Base-by-base conservation (phyloP, 2,113 vertebrate species). In the Girardinichthys multiradiatus region DNA sequence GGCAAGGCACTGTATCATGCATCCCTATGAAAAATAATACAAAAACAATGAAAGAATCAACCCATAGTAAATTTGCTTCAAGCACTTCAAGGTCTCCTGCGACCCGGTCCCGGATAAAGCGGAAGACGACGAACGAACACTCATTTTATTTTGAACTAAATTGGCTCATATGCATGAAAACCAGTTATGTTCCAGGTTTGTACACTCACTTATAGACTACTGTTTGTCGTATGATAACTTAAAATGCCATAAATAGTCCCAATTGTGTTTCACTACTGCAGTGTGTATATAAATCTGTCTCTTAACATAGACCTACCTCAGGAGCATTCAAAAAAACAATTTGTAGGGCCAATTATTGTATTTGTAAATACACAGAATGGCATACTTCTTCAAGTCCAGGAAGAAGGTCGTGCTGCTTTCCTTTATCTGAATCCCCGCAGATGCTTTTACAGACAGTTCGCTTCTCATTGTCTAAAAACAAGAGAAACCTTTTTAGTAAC, bases 371-470 rank as follows among this genome's bases (percentile, higher is more conserved):
- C 2, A 57, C n/a, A 2, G 8, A 6, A 33, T 15, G 21, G 12
- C 39, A 37, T 81, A 92, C 90, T 87, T 83, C 83, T 37, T 82
- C 64, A 27, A 42, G 14, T 33, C 51, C 27, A 19, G 86, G 69
- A 27, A 82, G 74, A 59, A 82, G 29, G 28, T 89, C 83, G 13
- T 74, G 57, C 6, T 68, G 81, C 27, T 70, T 65, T 21, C 82
- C 70, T 17, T 24, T 6, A 1, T 19, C 29, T 19, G 81, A 27
- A 14, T 35, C 67, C 39, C 66, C 68, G 7, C 60, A 64, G 77
- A 81, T 17, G 33, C 80, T 77, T 0, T 42, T 69, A 37, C 75
- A 76, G 68, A 21, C 6, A 15, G 14, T 54, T 10, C 31, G 31
- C 64, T 27, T 72, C 42, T 51, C 78, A 30, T 80, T 73, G 13